Percentiles rank a stretch among this genome's conserved stretches.
Conservation (phyloP, 2,888 invertebrate species). For the Hypsopygia costalis region DNA sequence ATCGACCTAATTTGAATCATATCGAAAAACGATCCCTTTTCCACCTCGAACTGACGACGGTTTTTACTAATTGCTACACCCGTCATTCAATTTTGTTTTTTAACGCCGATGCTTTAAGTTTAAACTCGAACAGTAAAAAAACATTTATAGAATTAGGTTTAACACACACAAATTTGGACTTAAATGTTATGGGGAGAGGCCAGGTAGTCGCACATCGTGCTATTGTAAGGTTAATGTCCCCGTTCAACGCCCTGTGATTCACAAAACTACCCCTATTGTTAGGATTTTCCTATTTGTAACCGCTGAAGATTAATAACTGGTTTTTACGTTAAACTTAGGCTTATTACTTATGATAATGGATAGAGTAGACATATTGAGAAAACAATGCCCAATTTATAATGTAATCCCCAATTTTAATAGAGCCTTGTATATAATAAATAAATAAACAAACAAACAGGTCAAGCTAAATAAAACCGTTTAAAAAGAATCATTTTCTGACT, state of each 20-base stretch:
- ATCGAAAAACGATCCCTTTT: slow-evolving; percentile 18
- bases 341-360: slow-evolving; percentile 16
- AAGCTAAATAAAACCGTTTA: too few relatives aligned
- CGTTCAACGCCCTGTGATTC: slow-evolving; percentile 58
- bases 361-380: too few relatives aligned
- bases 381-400: too few relatives aligned
- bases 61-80: slow-evolving; percentile 13
- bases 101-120: slow-evolving; percentile 13
- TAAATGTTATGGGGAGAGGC: slow-evolving; percentile 12
- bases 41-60: slow-evolving; percentile 2
- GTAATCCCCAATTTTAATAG: too few relatives aligned
- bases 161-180: slow-evolving; percentile 15
- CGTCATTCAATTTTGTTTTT: slow-evolving; percentile 18
- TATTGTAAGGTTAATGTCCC: slow-evolving; percentile 40
- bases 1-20: slow-evolving; percentile 15
- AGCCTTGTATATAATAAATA: too few relatives aligned
- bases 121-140: slow-evolving; percentile 5
- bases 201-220: background rate
- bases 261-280: slow-evolving; percentile 53
- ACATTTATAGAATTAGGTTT: background rate
- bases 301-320: slow-evolving; percentile 30
- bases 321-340: slow-evolving; percentile 29
- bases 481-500: too few relatives aligned
- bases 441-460: too few relatives aligned
- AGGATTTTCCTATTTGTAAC: slow-evolving; percentile 49